Percentiles rank a stretch among this genome's conserved stretches.
Conservation (phyloP, 2,113 vertebrate species). For the Salvelinus alpinus region DNA sequence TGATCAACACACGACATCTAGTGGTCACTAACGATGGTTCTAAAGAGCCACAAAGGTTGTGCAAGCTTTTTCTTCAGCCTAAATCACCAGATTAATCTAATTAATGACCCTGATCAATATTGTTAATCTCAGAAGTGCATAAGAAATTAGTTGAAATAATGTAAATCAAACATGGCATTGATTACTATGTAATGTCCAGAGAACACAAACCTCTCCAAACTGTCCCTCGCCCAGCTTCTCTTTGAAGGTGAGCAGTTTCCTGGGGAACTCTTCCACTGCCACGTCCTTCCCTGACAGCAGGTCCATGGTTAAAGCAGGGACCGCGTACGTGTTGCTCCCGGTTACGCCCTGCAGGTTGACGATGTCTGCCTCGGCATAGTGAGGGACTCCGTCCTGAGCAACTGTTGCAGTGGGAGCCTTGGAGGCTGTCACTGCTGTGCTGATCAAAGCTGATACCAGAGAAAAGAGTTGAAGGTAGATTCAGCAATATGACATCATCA, state of each 20-base stretch:
- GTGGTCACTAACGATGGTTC: neutral
- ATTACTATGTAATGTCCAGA: neutral
- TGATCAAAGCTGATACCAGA: constrained; percentile 70
- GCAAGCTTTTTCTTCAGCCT: too few species aligned
- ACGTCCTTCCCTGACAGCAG: constrained; percentile 92
- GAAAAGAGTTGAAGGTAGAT: neutral
- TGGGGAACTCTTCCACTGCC: constrained; percentile 89
- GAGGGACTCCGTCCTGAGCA: constrained; percentile 85
- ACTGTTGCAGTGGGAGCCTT: constrained; percentile 72
- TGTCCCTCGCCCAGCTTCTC: constrained; percentile 98
- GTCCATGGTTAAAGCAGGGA: constrained; percentile 94
- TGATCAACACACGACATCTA: neutral
- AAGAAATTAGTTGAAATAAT: too few species aligned
- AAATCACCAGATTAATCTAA: too few species aligned
- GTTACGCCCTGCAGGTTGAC: constrained; percentile 96
- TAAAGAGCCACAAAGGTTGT: too few species aligned
- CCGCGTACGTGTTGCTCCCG: constrained; percentile 93
- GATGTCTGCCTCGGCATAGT: constrained; percentile 96
- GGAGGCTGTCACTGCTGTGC: constrained; percentile 51
- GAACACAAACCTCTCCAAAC: constrained; percentile 89
- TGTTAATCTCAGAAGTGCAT: too few species aligned
- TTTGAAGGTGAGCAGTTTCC: constrained; percentile 91
- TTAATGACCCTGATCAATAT: too few species aligned
- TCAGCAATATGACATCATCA: neutral
- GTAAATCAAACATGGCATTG: too few species aligned